Evolutionary conservation across 2,113 vertebrate genomes (phyloP).

Genomic region (Toxotes jaculatrix): DNA sequence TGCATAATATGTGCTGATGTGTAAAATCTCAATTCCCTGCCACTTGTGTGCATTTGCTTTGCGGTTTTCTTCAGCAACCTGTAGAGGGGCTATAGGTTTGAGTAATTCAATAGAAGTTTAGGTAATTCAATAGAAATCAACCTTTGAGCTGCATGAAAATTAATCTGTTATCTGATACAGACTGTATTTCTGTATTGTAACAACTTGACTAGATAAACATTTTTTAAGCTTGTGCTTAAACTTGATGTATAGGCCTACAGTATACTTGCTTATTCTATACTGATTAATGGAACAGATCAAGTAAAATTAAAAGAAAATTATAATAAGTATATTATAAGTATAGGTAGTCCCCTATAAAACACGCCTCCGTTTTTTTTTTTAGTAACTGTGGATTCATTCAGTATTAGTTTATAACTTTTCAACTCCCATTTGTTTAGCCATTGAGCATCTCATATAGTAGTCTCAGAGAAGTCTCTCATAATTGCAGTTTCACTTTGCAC

Average conservation of each 20-base stretch:
- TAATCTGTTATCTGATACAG: background rate
- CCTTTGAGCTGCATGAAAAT: constrained; percentile 31
- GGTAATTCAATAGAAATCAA: background rate
- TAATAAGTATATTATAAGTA: background rate
- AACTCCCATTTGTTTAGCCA: no score
- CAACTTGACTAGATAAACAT: constrained; percentile 2
- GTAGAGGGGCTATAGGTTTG: background rate
- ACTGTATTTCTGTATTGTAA: constrained; percentile 7
- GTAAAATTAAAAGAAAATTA: no score
- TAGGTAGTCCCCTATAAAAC: background rate
- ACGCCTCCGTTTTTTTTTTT: background rate
- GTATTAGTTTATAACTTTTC: background rate
- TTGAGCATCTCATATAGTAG: background rate
- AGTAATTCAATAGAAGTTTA: constrained; percentile 18
- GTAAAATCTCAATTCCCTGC: background rate
- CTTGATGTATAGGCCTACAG: background rate
- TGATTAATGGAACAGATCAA: background rate
- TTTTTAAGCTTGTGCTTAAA: background rate
- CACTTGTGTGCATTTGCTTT: background rate
- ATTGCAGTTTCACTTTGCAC: background rate
- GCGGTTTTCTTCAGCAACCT: background rate
- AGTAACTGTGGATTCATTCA: background rate
- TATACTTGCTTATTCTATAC: background rate
- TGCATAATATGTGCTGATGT: background rate
- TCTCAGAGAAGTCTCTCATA: background rate